phyloP scores from a whole-genome alignment of 1,140 invertebrate genomes.

The Drosophila seguyi region DNA sequence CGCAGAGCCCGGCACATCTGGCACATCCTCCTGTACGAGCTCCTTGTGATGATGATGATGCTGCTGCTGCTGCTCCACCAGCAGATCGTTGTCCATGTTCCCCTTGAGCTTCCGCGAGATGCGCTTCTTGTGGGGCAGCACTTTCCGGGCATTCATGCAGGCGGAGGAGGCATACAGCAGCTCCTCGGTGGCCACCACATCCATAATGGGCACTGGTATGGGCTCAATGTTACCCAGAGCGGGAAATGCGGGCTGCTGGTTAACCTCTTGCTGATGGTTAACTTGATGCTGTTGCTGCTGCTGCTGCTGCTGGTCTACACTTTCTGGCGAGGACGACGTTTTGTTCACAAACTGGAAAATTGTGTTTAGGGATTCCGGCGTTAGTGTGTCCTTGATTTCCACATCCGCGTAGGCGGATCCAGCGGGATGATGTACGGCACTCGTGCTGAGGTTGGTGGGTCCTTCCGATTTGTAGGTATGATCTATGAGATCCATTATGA shows the following conservation, averaged over 20 bases:
- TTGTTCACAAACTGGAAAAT: constrained; percentile 78
- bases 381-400: constrained; percentile 35
- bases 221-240: constrained; percentile 60
- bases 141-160: constrained; percentile 67
- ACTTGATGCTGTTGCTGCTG: background rate
- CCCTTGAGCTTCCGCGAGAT: constrained; percentile 87
- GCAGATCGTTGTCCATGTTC: constrained; percentile 63
- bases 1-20: background rate
- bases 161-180: constrained; percentile 42
- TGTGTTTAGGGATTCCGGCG: constrained; percentile 70
- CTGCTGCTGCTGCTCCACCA: constrained; percentile 41
- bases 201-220: constrained; percentile 60
- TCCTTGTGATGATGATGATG: constrained; percentile 28
- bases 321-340: constrained; percentile 15
- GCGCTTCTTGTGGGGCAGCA: constrained; percentile 87
- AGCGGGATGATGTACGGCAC: constrained; percentile 1
- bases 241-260: constrained; percentile 50
- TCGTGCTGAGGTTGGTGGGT: constrained; percentile 66
- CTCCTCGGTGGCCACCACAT: constrained; percentile 56
- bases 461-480: constrained; percentile 58
- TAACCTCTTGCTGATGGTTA: constrained; percentile 13
- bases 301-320: constrained; percentile 22
- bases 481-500: constrained; percentile 75
- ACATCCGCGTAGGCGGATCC: constrained; percentile 17
- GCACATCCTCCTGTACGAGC: constrained; percentile 38